A percentile compares a stretch with the other conserved stretches of the same genome.
These are phyloP conservation scores for Strigamia maritima DNA, from an alignment of 2,888 invertebrate genomes.

Conservation along the genomic window DNA sequence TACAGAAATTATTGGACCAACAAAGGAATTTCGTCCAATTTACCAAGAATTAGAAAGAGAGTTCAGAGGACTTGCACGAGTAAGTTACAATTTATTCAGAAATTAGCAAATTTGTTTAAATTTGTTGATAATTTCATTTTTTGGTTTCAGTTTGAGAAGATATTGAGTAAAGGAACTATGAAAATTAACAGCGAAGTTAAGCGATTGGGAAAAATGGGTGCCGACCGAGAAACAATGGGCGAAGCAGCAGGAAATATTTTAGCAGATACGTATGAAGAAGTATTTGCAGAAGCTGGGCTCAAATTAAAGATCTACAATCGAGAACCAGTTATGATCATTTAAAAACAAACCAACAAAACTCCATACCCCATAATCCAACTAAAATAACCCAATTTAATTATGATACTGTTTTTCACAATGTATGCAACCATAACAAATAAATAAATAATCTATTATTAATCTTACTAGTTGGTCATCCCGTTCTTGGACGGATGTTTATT, in stretches of 20 bases:
- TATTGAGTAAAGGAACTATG: neutral
- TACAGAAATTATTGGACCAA: neutral
- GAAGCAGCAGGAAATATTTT: neutral
- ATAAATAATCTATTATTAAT: too few relatives aligned
- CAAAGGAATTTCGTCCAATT: neutral
- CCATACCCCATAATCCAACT: too few relatives aligned
- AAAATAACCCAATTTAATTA: too few relatives aligned
- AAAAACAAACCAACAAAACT: too few relatives aligned
- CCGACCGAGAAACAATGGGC: neutral
- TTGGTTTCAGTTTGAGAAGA: neutral
- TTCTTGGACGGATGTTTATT: too few relatives aligned
- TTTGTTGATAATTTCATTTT: neutral
- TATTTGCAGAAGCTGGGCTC: neutral
- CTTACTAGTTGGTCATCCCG: too few relatives aligned
- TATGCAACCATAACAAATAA: too few relatives aligned
- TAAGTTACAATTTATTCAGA: neutral
- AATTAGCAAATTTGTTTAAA: too few relatives aligned
- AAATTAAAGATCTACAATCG: neutral
- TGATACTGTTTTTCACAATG: too few relatives aligned
- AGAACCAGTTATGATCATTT: too few relatives aligned
- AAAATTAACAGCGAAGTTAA: neutral
- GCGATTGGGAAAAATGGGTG: neutral
- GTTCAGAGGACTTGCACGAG: neutral
- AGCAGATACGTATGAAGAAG: neutral
- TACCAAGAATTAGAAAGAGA: neutral